Evolutionary conservation across 2,113 vertebrate genomes (phyloP).

Genomic region (Pipra filicauda): DNA sequence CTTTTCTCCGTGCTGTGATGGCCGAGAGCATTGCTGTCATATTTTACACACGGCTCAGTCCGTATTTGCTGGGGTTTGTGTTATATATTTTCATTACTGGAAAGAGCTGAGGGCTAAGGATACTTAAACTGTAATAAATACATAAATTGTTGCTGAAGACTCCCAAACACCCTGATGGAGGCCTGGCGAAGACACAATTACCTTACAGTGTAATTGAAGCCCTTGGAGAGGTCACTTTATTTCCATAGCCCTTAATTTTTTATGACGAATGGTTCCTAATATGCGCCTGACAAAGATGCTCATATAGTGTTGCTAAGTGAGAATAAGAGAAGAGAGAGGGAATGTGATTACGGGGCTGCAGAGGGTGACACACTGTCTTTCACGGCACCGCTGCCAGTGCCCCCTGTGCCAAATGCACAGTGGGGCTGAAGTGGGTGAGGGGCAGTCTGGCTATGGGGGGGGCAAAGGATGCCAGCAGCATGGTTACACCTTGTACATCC

Average conservation of each 20-base stretch:
- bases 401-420: not conserved
- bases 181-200: conserved; percentile 31
- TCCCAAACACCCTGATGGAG: conserved; percentile 21
- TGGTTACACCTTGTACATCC: not conserved
- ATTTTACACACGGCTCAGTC: not conserved
- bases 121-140: conserved; percentile 58
- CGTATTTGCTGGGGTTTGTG: not conserved
- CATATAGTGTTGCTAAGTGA: not conserved
- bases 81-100: conserved; percentile 51
- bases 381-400: accelerated
- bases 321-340: not conserved
- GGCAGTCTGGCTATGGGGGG: not conserved
- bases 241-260: conserved; percentile 52
- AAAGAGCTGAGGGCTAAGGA: conserved; percentile 32
- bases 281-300: not conserved
- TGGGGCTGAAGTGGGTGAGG: accelerated
- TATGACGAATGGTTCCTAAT: conserved; percentile 41
- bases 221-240: conserved; percentile 34
- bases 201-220: conserved; percentile 42
- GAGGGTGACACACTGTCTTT: not conserved
- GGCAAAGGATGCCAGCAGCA: not conserved
- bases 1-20: not conserved
- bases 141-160: conserved; percentile 43
- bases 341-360: not conserved
- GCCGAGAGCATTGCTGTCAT: accelerated